A percentile compares a stretch with the other conserved stretches of the same genome.
These are phyloP conservation scores for Rhagonycha fulva DNA, from an alignment of 2,888 invertebrate genomes.

Conservation along the genomic window DNA sequence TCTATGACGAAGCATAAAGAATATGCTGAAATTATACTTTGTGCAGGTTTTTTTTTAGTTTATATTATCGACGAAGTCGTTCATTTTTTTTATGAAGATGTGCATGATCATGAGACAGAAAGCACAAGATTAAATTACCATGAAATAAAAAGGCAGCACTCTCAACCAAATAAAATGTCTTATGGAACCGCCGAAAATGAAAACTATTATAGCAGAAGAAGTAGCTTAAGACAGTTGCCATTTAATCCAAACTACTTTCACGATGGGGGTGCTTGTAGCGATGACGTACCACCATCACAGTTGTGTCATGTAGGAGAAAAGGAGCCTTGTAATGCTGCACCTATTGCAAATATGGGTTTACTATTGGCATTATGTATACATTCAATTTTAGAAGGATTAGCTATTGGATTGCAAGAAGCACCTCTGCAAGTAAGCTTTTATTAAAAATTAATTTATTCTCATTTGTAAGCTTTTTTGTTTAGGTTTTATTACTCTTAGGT, in stretches of 20 bases:
- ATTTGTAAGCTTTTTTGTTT: slow-evolving; percentile 36
- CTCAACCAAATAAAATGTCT: background rate
- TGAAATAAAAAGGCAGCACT: slow-evolving; percentile 21
- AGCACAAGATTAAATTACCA: slow-evolving; percentile 6
- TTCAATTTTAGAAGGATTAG: slow-evolving; percentile 78
- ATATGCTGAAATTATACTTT: slow-evolving; percentile 68
- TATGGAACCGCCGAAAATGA: slow-evolving; percentile 21
- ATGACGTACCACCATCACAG: slow-evolving; percentile 44
- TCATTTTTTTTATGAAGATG: slow-evolving; percentile 66
- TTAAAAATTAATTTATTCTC: background rate
- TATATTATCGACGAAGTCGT: slow-evolving; percentile 76
- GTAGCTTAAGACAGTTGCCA: slow-evolving; percentile 30
- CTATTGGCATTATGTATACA: slow-evolving; percentile 77
- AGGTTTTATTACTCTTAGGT: slow-evolving; percentile 69
- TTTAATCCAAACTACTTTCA: slow-evolving; percentile 35
- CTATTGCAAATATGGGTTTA: slow-evolving; percentile 68
- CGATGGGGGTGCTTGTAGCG: background rate
- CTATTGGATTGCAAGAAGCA: slow-evolving; percentile 75
- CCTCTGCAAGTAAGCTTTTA: slow-evolving; percentile 60
- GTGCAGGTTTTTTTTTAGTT: slow-evolving; percentile 71
- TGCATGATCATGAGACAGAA: slow-evolving; percentile 39
- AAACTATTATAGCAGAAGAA: slow-evolving; percentile 4
- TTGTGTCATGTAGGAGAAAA: slow-evolving; percentile 70
- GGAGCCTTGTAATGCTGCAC: slow-evolving; percentile 64
- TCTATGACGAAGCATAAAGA: slow-evolving; percentile 49